These are phyloP conservation scores for Apodemus agrarius DNA, from an alignment of 2,797 vertebrate genomes.

Conservation along the genomic window DNA sequence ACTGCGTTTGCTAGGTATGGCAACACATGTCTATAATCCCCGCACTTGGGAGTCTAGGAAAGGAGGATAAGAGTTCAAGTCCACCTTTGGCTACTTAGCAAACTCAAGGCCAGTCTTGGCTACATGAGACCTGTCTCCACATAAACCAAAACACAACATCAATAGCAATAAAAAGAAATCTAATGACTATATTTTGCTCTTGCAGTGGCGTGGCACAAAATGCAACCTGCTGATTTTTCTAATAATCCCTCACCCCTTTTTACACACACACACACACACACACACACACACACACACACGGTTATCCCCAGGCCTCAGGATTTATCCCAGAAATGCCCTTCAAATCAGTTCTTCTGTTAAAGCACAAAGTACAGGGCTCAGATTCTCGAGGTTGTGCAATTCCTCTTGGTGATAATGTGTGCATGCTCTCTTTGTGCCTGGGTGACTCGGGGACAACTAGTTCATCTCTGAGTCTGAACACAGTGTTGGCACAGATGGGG, in stretches of 20 bases:
- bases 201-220: background rate
- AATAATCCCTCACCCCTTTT: background rate
- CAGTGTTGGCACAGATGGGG: background rate
- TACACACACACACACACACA: background rate
- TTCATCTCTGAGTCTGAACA: conserved; percentile 22
- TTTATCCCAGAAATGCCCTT: background rate
- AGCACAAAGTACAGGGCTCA: background rate
- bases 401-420: background rate
- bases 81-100: background rate
- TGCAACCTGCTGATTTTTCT: background rate
- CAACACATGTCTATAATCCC: background rate
- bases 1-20: background rate
- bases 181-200: background rate
- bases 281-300: background rate
- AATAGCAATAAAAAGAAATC: background rate
- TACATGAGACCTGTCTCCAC: background rate
- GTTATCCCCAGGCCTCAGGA: background rate
- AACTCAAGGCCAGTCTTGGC: background rate
- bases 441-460: background rate
- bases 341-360: background rate
- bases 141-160: background rate
- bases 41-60: background rate
- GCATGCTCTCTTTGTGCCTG: background rate
- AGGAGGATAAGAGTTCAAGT: background rate
- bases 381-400: background rate